Evolutionary conservation across 2,888 invertebrate genomes (phyloP).

Genomic region (Caenorhabditis angaria): DNA sequence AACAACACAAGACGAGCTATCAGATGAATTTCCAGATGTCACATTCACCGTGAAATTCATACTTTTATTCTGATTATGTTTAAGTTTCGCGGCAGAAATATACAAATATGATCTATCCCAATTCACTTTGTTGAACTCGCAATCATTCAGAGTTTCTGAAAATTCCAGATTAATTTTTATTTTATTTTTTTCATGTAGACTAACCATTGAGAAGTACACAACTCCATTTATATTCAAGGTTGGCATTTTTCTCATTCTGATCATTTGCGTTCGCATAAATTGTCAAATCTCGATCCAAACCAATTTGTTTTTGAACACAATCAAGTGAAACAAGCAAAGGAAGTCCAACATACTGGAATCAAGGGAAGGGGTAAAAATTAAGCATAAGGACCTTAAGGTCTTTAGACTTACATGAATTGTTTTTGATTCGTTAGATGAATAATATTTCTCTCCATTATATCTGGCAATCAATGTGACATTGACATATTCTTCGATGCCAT

Average conservation of each 20-base stretch:
- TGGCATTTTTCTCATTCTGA: slow-evolving; percentile 26
- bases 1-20: slow-evolving; percentile 30
- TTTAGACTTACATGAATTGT: slow-evolving; percentile 27
- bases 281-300: slow-evolving; percentile 21
- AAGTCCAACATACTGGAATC: slow-evolving; percentile 35
- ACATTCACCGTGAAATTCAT: slow-evolving; percentile 35
- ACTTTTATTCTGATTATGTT: slow-evolving; percentile 2
- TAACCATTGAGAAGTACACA: slow-evolving; percentile 23
- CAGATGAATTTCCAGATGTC: slow-evolving; percentile 24
- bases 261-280: slow-evolving; percentile 20
- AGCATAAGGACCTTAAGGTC: too few species aligned
- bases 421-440: slow-evolving; percentile 21
- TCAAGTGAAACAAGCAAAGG: slow-evolving; percentile 28
- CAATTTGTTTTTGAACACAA: slow-evolving; percentile 33
- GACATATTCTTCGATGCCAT: slow-evolving; percentile 23
- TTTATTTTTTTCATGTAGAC: background rate
- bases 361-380: too few species aligned
- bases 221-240: slow-evolving; percentile 21
- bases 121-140: slow-evolving; percentile 14
- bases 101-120: slow-evolving; percentile 8
- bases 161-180: background rate
- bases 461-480: slow-evolving; percentile 30
- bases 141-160: slow-evolving; percentile 17
- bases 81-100: slow-evolving; percentile 17
- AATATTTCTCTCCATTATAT: slow-evolving; percentile 30